Evolutionary conservation across 2,113 vertebrate genomes (phyloP).

Genomic region (Brevimyrus niger): DNA sequence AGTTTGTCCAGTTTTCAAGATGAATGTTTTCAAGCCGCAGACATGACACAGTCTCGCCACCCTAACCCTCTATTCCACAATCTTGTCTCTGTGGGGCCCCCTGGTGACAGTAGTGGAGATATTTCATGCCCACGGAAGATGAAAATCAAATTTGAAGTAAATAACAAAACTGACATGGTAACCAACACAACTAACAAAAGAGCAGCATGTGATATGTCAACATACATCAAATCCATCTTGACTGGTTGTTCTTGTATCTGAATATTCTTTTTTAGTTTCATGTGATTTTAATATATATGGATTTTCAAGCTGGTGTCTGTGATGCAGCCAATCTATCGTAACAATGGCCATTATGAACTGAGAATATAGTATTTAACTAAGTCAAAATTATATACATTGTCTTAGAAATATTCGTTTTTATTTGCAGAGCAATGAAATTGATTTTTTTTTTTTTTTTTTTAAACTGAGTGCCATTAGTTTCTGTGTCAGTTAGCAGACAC

Average conservation of each 20-base stretch:
- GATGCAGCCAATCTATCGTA: neutral
- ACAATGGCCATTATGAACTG: neutral
- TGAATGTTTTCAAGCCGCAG: neutral
- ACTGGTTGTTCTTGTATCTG: neutral
- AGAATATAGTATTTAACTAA: neutral
- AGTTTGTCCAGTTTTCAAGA: neutral
- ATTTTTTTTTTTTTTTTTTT: neutral
- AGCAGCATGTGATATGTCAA: neutral
- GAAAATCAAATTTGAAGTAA: neutral
- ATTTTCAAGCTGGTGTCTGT: neutral
- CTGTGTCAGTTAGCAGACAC: conserved; percentile 36
- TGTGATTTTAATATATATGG: neutral
- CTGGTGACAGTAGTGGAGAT: neutral
- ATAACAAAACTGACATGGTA: neutral
- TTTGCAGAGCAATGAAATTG: neutral
- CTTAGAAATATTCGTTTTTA: neutral
- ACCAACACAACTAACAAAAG: neutral
- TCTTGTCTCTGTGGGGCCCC: neutral
- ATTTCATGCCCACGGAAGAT: neutral
- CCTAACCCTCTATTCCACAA: neutral
- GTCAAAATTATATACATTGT: neutral
- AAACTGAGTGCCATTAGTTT: conserved; percentile 26
- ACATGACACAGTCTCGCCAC: neutral
- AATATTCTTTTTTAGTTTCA: neutral
- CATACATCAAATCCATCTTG: neutral